These are phyloP conservation scores for Picathartes gymnocephalus DNA, from an alignment of 2,113 vertebrate genomes.

Conservation along the genomic window DNA sequence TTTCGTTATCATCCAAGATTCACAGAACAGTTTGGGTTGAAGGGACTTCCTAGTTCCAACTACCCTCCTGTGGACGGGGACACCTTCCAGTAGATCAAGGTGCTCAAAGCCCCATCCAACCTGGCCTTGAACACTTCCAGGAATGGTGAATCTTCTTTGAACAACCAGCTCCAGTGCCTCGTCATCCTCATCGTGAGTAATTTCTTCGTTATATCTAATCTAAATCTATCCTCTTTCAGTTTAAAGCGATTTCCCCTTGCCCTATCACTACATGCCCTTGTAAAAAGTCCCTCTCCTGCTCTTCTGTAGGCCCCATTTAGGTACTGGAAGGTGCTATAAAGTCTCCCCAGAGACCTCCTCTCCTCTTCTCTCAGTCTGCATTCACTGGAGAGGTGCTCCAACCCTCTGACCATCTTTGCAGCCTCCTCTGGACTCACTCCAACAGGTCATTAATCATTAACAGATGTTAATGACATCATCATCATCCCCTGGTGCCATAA, in stretches of 20 bases:
- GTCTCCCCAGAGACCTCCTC: neutral
- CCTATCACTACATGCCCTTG: neutral
- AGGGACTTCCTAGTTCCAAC: neutral
- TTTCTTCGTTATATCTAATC: neutral
- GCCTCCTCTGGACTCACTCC: neutral
- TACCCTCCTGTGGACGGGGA: neutral
- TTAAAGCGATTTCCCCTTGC: neutral
- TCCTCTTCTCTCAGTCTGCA: neutral
- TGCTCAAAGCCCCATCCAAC: neutral
- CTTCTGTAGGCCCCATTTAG: neutral
- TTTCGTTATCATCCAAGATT: neutral
- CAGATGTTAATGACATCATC: neutral
- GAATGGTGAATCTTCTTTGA: neutral
- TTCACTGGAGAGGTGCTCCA: neutral
- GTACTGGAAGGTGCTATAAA: neutral
- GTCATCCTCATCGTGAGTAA: neutral
- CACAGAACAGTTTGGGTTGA: neutral
- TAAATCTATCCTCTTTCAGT: neutral
- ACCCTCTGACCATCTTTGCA: neutral
- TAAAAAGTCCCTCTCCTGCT: neutral
- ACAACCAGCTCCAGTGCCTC: neutral
- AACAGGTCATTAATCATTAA: neutral
- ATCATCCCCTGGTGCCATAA: neutral
- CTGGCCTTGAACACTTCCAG: neutral
- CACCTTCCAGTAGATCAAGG: neutral